Base-by-base conservation (phyloP, 2,797 vertebrate species). In the Pogoniulus pusillus region DNA sequence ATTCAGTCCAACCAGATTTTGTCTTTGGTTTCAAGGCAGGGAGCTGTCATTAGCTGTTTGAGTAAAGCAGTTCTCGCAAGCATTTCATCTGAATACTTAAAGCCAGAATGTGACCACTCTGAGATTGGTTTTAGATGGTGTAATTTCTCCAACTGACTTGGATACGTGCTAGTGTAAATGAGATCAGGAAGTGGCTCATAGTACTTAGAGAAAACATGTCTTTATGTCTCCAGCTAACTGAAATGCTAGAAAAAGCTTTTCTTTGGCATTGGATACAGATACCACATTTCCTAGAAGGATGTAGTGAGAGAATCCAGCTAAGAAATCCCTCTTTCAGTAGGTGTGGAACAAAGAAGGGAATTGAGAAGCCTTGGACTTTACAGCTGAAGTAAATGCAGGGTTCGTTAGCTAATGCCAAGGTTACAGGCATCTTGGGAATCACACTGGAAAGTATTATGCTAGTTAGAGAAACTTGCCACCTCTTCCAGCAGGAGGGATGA, bases 181-280 rank as follows among this genome's bases (percentile, higher is more conserved):
- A 93, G 88, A 94, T 93, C 81, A 94, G 82, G 79, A 95, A 91
- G 85, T 81, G 59, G 43, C 78, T 93, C 59, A 29, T 45, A 63
- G 65, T 60, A 47, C 77, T 60, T 83, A 54, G 51, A 76, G 47
- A 89, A 92, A 92, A 89, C 78, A 82, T 41, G 37, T 64, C 72
- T 91, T 65, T 84, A 72, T 90, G 53, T 78, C 55, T 95, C 35
- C 39, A 85, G 86, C 86, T 69, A 94, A 62, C 60, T 91, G 74
- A 91, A 72, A 73, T 12, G 4, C 41, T 69, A 75, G 84, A 63
- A 82, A 84, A 92, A 93, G 15, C 79, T 93, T 91, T 94, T 70
- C 49, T 87, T 94, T 92, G 93, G 86, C 86, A 57, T 35, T 63
- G 51, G 45, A 79, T 93, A 57, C 72, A 82, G 91, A 81, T 80